Evolutionary conservation across 2,113 vertebrate species (phyloP).

Genomic region (Coracopsis vasa): DNA sequence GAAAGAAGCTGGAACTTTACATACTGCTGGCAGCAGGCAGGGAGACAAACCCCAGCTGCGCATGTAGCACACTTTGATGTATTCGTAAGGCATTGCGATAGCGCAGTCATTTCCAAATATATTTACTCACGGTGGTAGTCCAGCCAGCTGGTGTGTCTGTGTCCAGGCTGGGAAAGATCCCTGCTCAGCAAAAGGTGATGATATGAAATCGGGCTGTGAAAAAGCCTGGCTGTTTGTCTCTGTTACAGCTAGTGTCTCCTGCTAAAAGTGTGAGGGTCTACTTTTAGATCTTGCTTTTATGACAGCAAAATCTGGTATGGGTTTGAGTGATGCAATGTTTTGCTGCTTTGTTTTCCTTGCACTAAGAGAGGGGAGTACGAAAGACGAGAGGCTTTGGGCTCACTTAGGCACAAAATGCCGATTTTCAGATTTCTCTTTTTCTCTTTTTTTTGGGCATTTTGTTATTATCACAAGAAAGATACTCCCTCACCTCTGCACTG

Average conservation of each 20-base stretch:
- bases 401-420: not conserved
- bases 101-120: not conserved
- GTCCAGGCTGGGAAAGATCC: not conserved
- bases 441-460: not conserved
- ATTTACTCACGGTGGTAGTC: slow-evolving; percentile 14
- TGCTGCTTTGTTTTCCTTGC: not conserved
- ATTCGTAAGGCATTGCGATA: not conserved
- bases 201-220: not conserved
- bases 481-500: not conserved
- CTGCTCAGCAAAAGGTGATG: not conserved
- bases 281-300: not conserved
- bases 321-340: not conserved
- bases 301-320: not conserved
- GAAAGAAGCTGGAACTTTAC: slow-evolving; percentile 22
- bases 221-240: not conserved
- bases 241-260: not conserved
- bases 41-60: slow-evolving; percentile 48
- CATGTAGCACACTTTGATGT: slow-evolving; percentile 32
- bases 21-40: not conserved
- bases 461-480: not conserved
- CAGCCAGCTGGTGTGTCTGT: slow-evolving; percentile 7
- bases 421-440: not conserved
- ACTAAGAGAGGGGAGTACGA: not conserved
- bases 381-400: not conserved
- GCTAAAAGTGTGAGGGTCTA: not conserved